These are phyloP conservation scores for Syngnathus typhle DNA, from an alignment of 2,113 vertebrate species.

Conservation along the genomic window DNA sequence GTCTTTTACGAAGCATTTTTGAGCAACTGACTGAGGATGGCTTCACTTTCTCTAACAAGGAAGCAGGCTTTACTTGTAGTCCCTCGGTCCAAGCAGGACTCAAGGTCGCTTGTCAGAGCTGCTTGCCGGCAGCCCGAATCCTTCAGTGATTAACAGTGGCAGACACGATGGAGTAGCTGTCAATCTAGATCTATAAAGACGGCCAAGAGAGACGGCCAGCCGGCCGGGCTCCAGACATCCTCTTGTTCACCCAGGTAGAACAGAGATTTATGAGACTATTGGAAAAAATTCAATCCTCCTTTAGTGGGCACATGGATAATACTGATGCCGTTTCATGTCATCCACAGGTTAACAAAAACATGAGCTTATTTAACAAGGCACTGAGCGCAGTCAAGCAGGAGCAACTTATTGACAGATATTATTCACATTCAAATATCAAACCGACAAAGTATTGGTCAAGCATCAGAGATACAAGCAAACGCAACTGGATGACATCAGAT, in stretches of 20 bases:
- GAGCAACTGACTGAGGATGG: slow-evolving; percentile 27
- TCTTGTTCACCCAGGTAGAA: slow-evolving; percentile 34
- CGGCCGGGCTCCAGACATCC: slow-evolving; percentile 26
- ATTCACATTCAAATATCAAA: no score
- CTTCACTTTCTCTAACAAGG: slow-evolving; percentile 34
- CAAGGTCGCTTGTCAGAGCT: slow-evolving; percentile 62
- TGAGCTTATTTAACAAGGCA: slow-evolving; percentile 4
- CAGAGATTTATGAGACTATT: slow-evolving; percentile 53
- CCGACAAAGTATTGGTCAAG: no score
- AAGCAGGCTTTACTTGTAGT: slow-evolving; percentile 50
- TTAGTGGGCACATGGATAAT: slow-evolving; percentile 33
- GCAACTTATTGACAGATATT: no score
- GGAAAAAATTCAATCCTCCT: slow-evolving; percentile 30
- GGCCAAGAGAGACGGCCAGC: slow-evolving; percentile 35
- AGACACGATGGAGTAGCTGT: slow-evolving; percentile 62
- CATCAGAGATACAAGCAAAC: no score
- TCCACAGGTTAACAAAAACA: slow-evolving; percentile 5
- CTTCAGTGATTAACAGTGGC: slow-evolving; percentile 67
- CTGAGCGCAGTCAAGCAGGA: background rate
- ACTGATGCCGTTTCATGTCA: slow-evolving; percentile 28
- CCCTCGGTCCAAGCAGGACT: slow-evolving; percentile 42
- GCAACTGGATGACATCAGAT: no score
- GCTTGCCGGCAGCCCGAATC: slow-evolving; percentile 44
- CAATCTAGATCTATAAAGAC: slow-evolving; percentile 60
- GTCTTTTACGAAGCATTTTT: slow-evolving; percentile 27